Base-by-base conservation (phyloP, 2,113 vertebrate species). In the Sinocyclocheilus anophthalmus region DNA sequence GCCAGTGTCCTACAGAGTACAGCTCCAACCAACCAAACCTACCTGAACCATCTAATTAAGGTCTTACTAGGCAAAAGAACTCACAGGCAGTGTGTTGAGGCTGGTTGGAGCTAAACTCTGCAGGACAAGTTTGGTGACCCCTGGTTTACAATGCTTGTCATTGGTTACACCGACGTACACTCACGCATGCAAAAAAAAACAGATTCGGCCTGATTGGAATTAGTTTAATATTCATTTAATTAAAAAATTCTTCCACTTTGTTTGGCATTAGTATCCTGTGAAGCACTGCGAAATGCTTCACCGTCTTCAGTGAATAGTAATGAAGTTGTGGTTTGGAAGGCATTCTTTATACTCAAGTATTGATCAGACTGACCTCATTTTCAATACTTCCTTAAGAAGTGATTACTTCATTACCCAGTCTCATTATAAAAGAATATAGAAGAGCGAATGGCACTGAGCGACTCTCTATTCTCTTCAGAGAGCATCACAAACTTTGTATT, bases 331-430 rank as follows among this genome's bases (percentile, higher is more conserved):
- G 76, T 92, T 91, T 89, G 79, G 89, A 90, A 91, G 87, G 90
- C 90, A 92, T 88, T 85, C 85, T 92, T 92, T 89, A 70, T 91
- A 92, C 90, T 91, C 89, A 4, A 48, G 59, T 65, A 65, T 65
- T 63, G 79, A 81, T 81, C n/a, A 65, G 37, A 26, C 30, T 63
- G 20, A 82, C 80, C 75, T 70, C 70, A 85, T 88, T 85, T 69
- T 69, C 76, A 88, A 81, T 85, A 82, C 45, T 55, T 79, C 70
- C n/a, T 42, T 26, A 65, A 45, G 33, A 61, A 82, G 72, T 70
- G 37, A 87, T 84, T 78, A 82, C 61, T 48, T 85, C 57, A 61
- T 65, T 55, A 85, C 67, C 30, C 22, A 14, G 30, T 42, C 77
- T 61, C 77, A 80, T 61, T 39, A 79, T 57, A 42, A 24, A 39